Evolutionary conservation across 2,797 vertebrate genomes (phyloP), one percentile per base, ranked within the genome.

Genomic region (Heteromormyrus szaboi): DNA sequence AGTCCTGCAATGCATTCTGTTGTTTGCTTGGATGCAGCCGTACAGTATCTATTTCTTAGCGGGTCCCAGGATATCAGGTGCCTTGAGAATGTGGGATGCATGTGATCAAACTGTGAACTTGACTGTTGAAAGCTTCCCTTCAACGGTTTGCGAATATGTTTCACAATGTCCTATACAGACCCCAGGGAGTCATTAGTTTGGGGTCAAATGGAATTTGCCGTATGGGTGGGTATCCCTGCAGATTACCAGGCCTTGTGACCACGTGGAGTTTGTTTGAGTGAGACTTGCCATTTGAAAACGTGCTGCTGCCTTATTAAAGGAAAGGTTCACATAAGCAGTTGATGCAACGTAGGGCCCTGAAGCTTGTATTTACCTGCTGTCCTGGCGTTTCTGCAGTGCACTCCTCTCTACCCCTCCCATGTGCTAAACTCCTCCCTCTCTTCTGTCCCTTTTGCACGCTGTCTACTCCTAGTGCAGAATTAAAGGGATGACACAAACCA

Each of bases 381-480:
- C 44, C 6, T 19, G 29, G 48, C 41, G 1, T 50, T 90, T 93
- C 56, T 89, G 84, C 86, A 79, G 62, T 76, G 33, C 22, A 76
- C 88, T 92, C 89, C 91, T 92, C 76, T 88, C 86, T 33, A 41
- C 37, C 72, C 85, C 3, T 65, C 68, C 81, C 89, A 92, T 92
- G 92, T 93, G 92, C 93, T 96, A 95, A 95, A 95, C 91, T 95
- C 94, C 92, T 89, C 94, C 95, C 96, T 94, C 95, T 96, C 95
- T 96, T 98, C 95, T 97, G 93, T 97, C 95, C 95, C 93, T 94
- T 95, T 95, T 94, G 96, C 96, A 96, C 94, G 96, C 96, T 94
- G 93, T 96, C 95, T 96, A 94, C 96, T 95, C 93, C 91, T 98
- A 99, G 98, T 98, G 97, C 98, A 99, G 97, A 97, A 99, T 95